Conservation (phyloP, 2,113 vertebrate genomes). For the Lepus americanus region DNA sequence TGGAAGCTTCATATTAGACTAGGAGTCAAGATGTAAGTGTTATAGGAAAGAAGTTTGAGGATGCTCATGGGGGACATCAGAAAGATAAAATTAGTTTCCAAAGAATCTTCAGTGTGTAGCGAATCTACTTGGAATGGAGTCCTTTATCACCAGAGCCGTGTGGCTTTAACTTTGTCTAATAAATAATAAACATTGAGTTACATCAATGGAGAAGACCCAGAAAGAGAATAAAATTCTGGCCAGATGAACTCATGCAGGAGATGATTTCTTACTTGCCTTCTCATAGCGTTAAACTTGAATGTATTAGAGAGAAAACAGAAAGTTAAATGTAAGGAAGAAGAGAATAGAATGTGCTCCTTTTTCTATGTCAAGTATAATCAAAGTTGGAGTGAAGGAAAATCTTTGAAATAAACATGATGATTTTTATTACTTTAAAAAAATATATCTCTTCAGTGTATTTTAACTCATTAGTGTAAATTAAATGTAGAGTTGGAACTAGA, state of each 20-base stretch:
- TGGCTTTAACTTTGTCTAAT: not conserved
- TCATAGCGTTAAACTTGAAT: not conserved
- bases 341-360: not conserved
- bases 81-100: not conserved
- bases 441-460: not conserved
- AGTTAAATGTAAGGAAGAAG: not conserved
- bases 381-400: not conserved
- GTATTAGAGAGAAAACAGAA: not conserved
- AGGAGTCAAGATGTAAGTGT: not conserved
- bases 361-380: not conserved
- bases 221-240: not conserved
- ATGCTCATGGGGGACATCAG: not conserved
- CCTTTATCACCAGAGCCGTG: accelerated
- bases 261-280: not conserved
- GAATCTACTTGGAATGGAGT: not conserved
- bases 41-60: not conserved
- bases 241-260: not conserved
- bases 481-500: not conserved
- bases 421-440: not conserved
- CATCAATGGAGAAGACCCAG: not conserved
- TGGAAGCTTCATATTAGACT: not conserved
- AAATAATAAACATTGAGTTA: not conserved
- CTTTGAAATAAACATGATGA: not conserved
- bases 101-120: not conserved
- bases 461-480: not conserved